Evolutionary conservation across 2,888 invertebrate genomes (phyloP), one percentile per base, ranked within the genome.

Genomic region (Amiota communis): DNA sequence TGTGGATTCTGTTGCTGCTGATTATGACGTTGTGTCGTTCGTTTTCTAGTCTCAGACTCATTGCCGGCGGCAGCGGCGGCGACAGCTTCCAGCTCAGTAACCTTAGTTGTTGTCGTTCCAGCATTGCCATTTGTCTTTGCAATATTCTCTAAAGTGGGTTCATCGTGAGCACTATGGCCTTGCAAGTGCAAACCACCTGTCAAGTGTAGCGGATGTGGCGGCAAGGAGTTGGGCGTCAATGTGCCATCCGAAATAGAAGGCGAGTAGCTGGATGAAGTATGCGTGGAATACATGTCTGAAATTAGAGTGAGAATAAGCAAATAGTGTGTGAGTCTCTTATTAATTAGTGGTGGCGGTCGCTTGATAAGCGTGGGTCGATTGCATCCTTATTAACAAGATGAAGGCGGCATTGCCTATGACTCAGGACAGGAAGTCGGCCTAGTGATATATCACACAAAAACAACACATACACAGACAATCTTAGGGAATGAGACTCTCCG

Each of bases 231-330:
- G 74, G 90, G 90, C 74, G 90, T 90, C 78, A 88, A 76, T 51
- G 89, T 88, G 77, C 88, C 90, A 74, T 90, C 90, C 73, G 90
- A 90, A 77, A 89, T 87, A 59, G 90, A 90, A 48, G 90, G 90
- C 80, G 90, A 90, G 77, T 89, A 90, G 76, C 89, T 90, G 76
- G 89, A 89, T 69, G 90, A 90, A 79, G 90, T 90, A 81, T 90
- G 90, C 71, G 90, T 89, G 72, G 90, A 90, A 78, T 89, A 90
- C 84, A 90, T 88, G 80, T 90, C 90, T 90, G 83, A 12, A 81
- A 87, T 72, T 59, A 68, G 61, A 67, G 73, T 49, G 70, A 59
- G 49, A 47, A 36, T 57, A 10, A n/a, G 47, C 11, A 20, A 20
- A 20, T 51, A 12, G 59, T 59, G n/a, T 15, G 59, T 59, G 59